Conservation (phyloP, 2,113 vertebrate species). For the cat (Felis catus) region DNA sequence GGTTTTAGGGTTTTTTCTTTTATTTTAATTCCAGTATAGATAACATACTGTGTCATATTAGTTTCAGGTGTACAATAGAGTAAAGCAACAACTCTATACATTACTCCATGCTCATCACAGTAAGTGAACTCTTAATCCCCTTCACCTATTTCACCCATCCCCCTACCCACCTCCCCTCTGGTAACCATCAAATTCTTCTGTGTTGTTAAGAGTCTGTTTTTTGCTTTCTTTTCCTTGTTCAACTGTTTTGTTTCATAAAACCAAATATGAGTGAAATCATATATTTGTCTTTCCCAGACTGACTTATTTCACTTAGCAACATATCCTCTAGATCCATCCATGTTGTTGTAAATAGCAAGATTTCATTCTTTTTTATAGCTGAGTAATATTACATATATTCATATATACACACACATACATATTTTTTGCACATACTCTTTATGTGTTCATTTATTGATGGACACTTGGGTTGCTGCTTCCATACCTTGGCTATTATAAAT, state of each 20-base stretch:
- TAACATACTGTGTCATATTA: neutral
- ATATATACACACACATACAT: neutral
- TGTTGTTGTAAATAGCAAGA: neutral
- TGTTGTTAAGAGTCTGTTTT: neutral
- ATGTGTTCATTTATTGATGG: neutral
- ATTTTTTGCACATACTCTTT: neutral
- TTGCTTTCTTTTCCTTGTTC: neutral
- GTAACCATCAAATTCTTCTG: neutral
- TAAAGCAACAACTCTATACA: neutral
- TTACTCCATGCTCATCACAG: neutral
- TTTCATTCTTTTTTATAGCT: neutral
- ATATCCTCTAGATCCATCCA: neutral
- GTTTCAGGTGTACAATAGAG: neutral
- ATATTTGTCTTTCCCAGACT: neutral
- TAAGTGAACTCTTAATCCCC: neutral
- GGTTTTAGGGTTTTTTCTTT: neutral
- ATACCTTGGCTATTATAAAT: neutral
- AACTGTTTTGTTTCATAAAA: neutral
- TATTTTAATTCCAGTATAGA: neutral
- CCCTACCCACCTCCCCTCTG: neutral
- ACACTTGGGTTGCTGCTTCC: neutral
- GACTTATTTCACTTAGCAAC: neutral
- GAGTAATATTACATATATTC: neutral
- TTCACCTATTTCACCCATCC: neutral
- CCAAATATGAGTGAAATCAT: neutral